Percentiles rank a stretch among this genome's conserved stretches.
Conservation (phyloP, 2,797 vertebrate genomes). For the Gadopsis bispinosus region DNA sequence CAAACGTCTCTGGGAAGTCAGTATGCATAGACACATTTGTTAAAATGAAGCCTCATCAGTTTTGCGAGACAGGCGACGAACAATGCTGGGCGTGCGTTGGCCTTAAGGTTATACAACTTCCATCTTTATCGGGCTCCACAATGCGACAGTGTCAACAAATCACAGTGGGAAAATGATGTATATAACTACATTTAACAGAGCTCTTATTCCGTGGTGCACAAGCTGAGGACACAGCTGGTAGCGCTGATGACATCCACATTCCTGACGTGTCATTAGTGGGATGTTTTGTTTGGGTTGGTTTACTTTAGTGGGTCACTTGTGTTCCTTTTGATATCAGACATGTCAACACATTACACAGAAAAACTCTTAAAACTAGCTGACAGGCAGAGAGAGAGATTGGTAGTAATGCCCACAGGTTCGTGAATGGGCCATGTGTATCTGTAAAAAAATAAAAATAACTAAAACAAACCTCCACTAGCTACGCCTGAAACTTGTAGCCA, state of each 20-base stretch:
- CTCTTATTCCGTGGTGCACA: not conserved
- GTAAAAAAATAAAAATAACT: not conserved
- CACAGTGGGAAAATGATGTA: not conserved
- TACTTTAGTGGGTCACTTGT: conserved; percentile 59
- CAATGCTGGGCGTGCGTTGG: conserved; percentile 21
- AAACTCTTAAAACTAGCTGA: conserved; percentile 34
- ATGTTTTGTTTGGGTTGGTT: conserved; percentile 37
- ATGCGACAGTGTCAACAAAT: not conserved
- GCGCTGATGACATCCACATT: not conserved
- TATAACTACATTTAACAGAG: not conserved
- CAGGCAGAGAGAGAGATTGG: conserved; percentile 35
- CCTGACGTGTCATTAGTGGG: conserved; percentile 25
- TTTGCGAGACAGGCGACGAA: conserved; percentile 19
- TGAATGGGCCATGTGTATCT: conserved; percentile 4
- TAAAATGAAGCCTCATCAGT: conserved; percentile 10
- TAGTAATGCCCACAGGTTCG: conserved; percentile 35
- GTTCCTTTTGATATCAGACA: conserved; percentile 37
- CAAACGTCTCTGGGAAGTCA: conserved; percentile 10
- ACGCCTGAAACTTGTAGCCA: conserved; percentile 31
- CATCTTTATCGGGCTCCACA: conserved; percentile 15
- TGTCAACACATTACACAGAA: conserved; percentile 15
- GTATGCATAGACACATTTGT: conserved; percentile 7
- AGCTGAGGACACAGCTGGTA: not conserved
- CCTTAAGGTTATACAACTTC: conserved; percentile 20
- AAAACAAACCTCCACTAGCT: not conserved